Base-by-base conservation (phyloP, 1,140 invertebrate species). In the Hyposmocoma kahamanoa region DNA sequence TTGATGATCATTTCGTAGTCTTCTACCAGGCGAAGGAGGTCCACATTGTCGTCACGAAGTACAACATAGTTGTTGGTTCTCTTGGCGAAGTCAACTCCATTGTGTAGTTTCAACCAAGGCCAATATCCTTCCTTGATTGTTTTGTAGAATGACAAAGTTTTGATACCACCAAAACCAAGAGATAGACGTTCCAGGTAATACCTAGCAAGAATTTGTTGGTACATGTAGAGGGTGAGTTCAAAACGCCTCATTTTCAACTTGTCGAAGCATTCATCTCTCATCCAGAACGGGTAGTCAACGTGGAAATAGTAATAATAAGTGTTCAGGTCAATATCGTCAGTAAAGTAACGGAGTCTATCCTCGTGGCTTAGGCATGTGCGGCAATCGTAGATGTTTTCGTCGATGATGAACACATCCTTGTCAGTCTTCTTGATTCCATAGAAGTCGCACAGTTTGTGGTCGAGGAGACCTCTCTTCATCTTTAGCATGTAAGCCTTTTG, bases 231-330 rank as follows among this genome's bases (percentile, higher is more conserved):
- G 57, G 89, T 91, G 3, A 89, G 69, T 59, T 91, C 89, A 44
- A 89, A 90, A 45, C 90, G 88, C 55, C 89, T 83, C n/a, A 82
- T 73, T 50, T 85, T 87, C 19, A 87, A 66, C 15, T 90, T 78
- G n/a, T 81, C 72, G 15, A 84, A 78, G 6, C 13, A n/a, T 19
- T 87, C 84, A 47, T 87, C 86, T 28, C 84, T 87, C 65, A 91
- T 70, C 89, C 89, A 92, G 87, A 90, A 90, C 41, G 92, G 91
- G 72, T 90, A 91, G 26, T 90, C 85, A 52, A 89, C 71, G 47
- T 92, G 90, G 84, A 90, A 88, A 72, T 92, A 90, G 78, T 90
- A 92, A 76, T 92, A 92, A 71, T 89, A 92, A 3, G 88, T 83
- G 57, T 92, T 93, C 24, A 92, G 76, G 19, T 90, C 91, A 56